A percentile compares a stretch with the other conserved stretches of the same genome.
These are phyloP conservation scores for Gorsachius goisagi DNA, from an alignment of 2,113 vertebrate genomes.

Conservation along the genomic window DNA sequence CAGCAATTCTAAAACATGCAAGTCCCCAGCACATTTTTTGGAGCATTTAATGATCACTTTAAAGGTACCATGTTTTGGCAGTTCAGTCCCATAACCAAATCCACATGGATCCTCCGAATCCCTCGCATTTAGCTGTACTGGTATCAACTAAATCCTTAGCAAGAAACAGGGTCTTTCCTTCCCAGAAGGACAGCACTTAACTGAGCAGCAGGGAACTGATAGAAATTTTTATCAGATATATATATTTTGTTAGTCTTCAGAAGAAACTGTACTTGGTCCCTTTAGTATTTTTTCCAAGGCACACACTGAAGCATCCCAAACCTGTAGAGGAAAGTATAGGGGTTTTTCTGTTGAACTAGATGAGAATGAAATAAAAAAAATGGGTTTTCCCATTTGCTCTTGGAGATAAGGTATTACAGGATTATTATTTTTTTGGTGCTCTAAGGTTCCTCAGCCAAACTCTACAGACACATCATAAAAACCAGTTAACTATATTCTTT, in stretches of 20 bases:
- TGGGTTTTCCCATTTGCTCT: background rate
- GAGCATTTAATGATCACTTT: background rate
- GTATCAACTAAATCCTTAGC: background rate
- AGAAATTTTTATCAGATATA: background rate
- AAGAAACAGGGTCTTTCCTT: background rate
- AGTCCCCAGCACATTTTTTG: background rate
- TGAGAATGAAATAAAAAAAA: background rate
- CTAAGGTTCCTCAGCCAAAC: background rate
- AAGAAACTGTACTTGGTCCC: background rate
- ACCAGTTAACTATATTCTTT: background rate
- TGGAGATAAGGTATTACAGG: background rate
- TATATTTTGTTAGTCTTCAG: background rate
- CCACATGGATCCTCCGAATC: background rate
- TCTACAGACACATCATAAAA: background rate
- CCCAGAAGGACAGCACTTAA: background rate
- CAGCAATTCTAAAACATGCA: background rate
- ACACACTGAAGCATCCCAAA: background rate
- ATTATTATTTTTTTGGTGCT: background rate
- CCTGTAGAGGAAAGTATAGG: background rate
- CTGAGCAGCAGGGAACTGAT: background rate
- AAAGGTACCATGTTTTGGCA: background rate
- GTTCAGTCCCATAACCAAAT: fast-evolving
- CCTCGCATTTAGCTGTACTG: background rate
- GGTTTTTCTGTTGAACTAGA: background rate
- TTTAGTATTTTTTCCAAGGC: background rate